Evolutionary conservation across 1,140 invertebrate genomes (phyloP), one percentile per base, ranked within the genome.

Genomic region (Tribolium castaneum): DNA sequence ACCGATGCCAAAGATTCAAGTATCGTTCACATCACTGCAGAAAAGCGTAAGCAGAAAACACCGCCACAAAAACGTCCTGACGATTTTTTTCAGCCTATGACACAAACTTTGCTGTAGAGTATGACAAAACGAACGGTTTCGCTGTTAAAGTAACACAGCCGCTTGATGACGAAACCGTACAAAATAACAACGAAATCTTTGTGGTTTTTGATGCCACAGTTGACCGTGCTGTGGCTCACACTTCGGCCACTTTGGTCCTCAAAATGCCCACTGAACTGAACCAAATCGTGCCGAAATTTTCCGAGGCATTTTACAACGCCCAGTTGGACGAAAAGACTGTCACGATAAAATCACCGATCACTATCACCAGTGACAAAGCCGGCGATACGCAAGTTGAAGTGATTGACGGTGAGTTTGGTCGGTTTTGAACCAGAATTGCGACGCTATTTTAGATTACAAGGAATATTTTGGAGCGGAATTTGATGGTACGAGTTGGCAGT

Each of bases 221-320:
- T 35, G 30, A 34, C 13, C 25, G 59, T 22, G 25, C 59, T 13
- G 10, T 35, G 6, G 12, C 25, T 34, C n/a, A n/a, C 30, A 13
- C 9, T 35, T 66, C 59, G 7, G 59, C 59, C 1, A 66, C 25
- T 66, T 12, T 66, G 12, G 25, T 35, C 6, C n/a, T 66, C n/a
- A 66, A 70, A 25, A 74, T 81, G 12, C 76, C 76, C 1, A 16
- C 0, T 59, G 34, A 49, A 14, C 39, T 22, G 4, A 10, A 1
- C 6, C n/a, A 66, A 35, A 30, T 66, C 1, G 34, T 56, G 50
- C 80, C 80, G 0, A 66, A 56, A 77, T 81, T 81, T 19, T 35
- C 62, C 3, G 7, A 71, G 4, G 34, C 73, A 13, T 25, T 35
- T 9, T 81, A 71, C 39, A 52, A 14, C 9, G 80, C 77, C 12